Evolutionary conservation across 2,113 vertebrate species (phyloP).

Genomic region (Podarcis muralis): DNA sequence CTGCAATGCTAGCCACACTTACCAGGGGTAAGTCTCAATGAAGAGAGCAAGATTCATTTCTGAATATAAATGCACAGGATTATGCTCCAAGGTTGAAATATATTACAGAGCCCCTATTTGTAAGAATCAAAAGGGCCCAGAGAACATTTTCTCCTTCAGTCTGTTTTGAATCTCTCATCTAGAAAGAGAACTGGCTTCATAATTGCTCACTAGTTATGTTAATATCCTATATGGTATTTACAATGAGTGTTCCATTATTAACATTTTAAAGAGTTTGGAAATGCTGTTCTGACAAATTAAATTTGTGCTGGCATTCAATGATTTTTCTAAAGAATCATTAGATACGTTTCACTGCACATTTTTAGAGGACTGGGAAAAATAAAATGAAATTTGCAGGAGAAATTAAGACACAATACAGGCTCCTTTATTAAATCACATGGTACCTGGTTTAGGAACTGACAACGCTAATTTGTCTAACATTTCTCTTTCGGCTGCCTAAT

Average conservation of each 20-base stretch:
- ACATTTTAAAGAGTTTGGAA: constrained; percentile 47
- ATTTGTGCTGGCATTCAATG: constrained; percentile 24
- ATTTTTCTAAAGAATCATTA: constrained; percentile 47
- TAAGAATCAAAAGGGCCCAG: constrained; percentile 3
- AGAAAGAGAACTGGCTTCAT: constrained; percentile 17
- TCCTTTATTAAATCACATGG: neutral
- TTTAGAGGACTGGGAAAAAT: neutral
- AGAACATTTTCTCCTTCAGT: neutral
- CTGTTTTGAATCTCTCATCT: constrained; percentile 25
- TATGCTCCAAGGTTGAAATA: neutral
- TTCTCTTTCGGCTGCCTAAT: neutral
- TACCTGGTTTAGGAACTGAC: neutral
- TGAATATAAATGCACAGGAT: neutral
- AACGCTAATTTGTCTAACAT: neutral
- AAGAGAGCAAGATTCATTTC: neutral
- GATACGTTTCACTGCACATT: constrained; percentile 17
- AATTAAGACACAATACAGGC: constrained; percentile 16
- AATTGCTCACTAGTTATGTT: constrained; percentile 11
- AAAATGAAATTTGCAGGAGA: constrained; percentile 17
- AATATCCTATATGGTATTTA: constrained; percentile 39
- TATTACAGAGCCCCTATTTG: neutral
- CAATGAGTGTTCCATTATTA: constrained; percentile 27
- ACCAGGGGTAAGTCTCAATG: neutral
- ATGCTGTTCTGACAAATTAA: constrained; percentile 51
- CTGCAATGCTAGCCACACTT: neutral